These are phyloP conservation scores for Hyposoter dolosus DNA, from an alignment of 2,888 invertebrate species.

Conservation along the genomic window DNA sequence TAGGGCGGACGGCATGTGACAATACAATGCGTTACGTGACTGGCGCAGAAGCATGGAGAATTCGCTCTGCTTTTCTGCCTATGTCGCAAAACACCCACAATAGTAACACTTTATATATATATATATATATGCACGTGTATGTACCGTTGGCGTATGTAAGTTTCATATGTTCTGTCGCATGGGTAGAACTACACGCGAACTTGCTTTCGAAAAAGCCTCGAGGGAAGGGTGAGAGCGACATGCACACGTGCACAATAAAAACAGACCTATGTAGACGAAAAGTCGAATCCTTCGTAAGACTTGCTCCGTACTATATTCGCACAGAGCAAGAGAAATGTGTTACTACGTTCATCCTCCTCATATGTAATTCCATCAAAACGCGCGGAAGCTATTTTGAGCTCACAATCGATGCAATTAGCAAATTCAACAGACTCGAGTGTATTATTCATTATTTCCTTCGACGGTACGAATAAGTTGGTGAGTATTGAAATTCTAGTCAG, in stretches of 20 bases:
- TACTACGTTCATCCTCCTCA: neutral
- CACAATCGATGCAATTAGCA: neutral
- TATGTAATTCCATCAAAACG: neutral
- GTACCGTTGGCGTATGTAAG: constrained; percentile 21
- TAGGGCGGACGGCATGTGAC: constrained; percentile 78
- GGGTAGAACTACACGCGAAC: constrained; percentile 3
- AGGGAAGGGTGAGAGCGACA: constrained; percentile 7
- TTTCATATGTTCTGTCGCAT: constrained; percentile 16
- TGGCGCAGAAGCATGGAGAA: constrained; percentile 70
- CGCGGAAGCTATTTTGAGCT: neutral
- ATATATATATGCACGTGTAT: constrained; percentile 17
- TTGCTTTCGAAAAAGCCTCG: constrained; percentile 18
- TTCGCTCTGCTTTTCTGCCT: constrained; percentile 70
- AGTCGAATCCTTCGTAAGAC: neutral
- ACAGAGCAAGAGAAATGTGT: neutral
- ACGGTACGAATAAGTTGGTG: neutral
- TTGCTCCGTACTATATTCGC: neutral
- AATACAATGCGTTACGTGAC: constrained; percentile 80
- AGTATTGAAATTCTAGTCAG: too few relatives aligned
- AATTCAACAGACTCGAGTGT: neutral
- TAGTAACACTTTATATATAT: constrained; percentile 25
- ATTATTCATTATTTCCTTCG: neutral
- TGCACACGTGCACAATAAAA: constrained; percentile 34
- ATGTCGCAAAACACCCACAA: constrained; percentile 52
- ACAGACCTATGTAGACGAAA: constrained; percentile 5